phyloP scores from a whole-genome alignment of 2,888 invertebrate species.

The Alloplasta piceator region DNA sequence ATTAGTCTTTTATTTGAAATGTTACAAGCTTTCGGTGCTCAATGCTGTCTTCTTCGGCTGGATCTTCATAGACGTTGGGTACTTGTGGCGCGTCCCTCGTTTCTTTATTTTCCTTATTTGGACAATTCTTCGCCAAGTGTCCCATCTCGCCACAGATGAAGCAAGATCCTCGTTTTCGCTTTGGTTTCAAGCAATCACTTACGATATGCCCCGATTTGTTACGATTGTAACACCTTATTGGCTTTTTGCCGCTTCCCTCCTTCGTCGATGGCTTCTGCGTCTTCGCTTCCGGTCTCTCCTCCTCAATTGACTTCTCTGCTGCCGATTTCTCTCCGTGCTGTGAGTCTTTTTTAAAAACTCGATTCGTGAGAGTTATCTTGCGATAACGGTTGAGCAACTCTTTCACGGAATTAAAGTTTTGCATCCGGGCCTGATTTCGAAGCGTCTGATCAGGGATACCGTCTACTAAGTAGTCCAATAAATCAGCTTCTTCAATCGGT shows the following conservation, averaged over 20 bases:
- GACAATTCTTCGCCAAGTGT: slow-evolving; percentile 16
- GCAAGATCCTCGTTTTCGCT: slow-evolving; percentile 21
- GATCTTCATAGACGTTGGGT: too few relatives aligned
- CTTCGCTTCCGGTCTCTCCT: too few relatives aligned
- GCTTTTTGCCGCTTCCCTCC: slow-evolving; percentile 9
- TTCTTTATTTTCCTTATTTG: background rate
- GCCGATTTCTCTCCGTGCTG: slow-evolving; percentile 22
- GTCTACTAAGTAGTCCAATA: slow-evolving; percentile 54
- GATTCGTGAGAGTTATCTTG: slow-evolving; percentile 39
- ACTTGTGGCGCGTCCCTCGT: too few relatives aligned
- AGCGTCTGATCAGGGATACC: slow-evolving; percentile 49
- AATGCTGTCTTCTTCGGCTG: background rate
- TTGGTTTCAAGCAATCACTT: slow-evolving; percentile 9
- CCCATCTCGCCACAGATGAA: slow-evolving; percentile 26
- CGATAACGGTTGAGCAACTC: slow-evolving; percentile 51
- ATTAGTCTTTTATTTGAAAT: slow-evolving; percentile 39
- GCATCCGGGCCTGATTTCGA: slow-evolving; percentile 48
- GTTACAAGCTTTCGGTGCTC: slow-evolving; percentile 40
- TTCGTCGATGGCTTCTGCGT: slow-evolving; percentile 8
- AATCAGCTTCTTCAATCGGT: slow-evolving; percentile 52
- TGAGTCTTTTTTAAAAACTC: slow-evolving; percentile 4
- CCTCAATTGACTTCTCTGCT: slow-evolving; percentile 1
- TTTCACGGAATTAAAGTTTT: slow-evolving; percentile 46
- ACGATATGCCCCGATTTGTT: slow-evolving; percentile 30
- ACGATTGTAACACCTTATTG: slow-evolving; percentile 4